These are phyloP conservation scores for Eledona agricola DNA, from an alignment of 2,888 invertebrate genomes.

Conservation along the genomic window DNA sequence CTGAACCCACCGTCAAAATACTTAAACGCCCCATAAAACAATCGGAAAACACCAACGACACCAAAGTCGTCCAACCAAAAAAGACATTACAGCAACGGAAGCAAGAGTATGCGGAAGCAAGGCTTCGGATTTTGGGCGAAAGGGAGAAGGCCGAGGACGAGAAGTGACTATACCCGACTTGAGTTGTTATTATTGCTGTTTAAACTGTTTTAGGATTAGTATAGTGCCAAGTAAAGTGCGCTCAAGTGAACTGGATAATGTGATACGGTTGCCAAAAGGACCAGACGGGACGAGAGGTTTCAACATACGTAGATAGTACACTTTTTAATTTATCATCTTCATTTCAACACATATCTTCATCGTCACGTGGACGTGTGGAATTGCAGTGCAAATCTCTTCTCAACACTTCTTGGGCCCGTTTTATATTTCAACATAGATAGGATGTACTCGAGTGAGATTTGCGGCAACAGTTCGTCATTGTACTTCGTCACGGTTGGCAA, in stretches of 20 bases:
- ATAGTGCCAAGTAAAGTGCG: conserved; percentile 55
- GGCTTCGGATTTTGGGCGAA: conserved; percentile 88
- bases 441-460: too few relatives aligned
- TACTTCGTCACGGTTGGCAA: too few relatives aligned
- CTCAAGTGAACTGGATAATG: conserved; percentile 55
- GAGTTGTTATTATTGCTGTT: too few relatives aligned
- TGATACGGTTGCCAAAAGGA: conserved; percentile 79
- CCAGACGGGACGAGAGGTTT: conserved; percentile 82
- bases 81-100: conserved; percentile 89
- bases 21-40: conserved; percentile 74
- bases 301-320: conserved; percentile 72
- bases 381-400: conserved; percentile 15
- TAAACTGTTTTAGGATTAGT: too few relatives aligned
- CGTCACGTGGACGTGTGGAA: conserved; percentile 4
- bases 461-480: too few relatives aligned
- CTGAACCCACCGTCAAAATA: conserved; percentile 85
- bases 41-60: conserved; percentile 68
- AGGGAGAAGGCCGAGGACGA: conserved; percentile 80
- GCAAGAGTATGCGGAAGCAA: conserved; percentile 92
- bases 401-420: conserved; percentile 4
- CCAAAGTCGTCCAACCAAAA: conserved; percentile 77
- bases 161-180: conserved; percentile 62
- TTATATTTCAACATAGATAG: conserved; percentile 12
- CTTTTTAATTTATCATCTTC: conserved; percentile 21
- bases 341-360: conserved; percentile 25